Conservation (phyloP, 2,797 vertebrate genomes). For the Galago senegalensis region DNA sequence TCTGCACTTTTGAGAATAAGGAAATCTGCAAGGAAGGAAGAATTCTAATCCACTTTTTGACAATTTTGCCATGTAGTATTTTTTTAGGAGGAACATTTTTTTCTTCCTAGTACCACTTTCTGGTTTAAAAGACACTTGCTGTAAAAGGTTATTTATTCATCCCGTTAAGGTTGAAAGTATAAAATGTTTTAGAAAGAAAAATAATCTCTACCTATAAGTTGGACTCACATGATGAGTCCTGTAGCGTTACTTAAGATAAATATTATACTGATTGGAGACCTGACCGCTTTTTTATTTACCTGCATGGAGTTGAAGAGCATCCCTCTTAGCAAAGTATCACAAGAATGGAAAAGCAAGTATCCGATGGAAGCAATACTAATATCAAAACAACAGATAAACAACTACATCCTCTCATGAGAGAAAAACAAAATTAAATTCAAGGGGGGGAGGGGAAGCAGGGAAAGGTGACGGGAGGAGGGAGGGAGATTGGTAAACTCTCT, state of each 20-base stretch:
- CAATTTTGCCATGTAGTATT: not conserved
- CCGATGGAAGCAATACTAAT: too few relatives aligned
- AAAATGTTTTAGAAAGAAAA: conserved; percentile 25
- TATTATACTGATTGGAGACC: not conserved
- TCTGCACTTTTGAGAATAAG: conserved; percentile 16
- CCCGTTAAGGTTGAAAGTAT: not conserved
- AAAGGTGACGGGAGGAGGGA: too few relatives aligned
- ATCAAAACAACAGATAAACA: too few relatives aligned
- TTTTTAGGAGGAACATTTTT: conserved; percentile 26
- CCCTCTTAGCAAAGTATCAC: too few relatives aligned
- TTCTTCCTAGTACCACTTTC: conserved; percentile 2
- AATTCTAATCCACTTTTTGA: not conserved
- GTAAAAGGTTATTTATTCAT: not conserved
- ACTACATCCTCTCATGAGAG: too few relatives aligned
- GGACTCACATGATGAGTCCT: not conserved
- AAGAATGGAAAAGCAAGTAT: too few relatives aligned
- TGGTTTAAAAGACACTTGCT: conserved; percentile 9
- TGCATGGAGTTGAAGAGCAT: too few relatives aligned
- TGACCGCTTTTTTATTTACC: too few relatives aligned
- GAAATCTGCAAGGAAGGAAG: not conserved
- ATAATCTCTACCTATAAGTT: not conserved
- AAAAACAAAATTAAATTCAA: too few relatives aligned
- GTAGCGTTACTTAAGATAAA: not conserved
- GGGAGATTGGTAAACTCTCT: too few relatives aligned
- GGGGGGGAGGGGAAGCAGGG: too few relatives aligned